Percentiles rank a stretch among this genome's conserved stretches.
phyloP scores from a whole-genome alignment of 2,888 invertebrate species.

The Drosophila recens region DNA sequence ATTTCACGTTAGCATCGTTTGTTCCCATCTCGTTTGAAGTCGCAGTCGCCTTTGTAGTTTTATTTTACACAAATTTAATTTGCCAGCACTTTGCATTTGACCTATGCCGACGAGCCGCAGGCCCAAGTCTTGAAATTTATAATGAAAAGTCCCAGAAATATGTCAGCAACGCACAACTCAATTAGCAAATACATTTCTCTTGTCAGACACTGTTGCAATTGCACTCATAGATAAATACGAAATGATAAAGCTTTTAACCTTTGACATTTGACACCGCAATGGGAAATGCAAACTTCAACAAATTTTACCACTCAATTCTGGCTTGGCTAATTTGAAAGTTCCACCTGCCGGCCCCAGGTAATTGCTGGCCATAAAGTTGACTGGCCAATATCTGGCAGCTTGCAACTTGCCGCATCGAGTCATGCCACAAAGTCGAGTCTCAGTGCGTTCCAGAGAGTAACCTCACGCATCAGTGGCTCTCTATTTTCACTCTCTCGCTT shows the following conservation, averaged over 20 bases:
- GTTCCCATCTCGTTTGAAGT: slow-evolving; percentile 63
- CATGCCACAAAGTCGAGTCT: slow-evolving; percentile 46
- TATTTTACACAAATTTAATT: slow-evolving; percentile 57
- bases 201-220: slow-evolving; percentile 16
- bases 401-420: background rate
- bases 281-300: slow-evolving; percentile 24
- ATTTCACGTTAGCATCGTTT: slow-evolving; percentile 55
- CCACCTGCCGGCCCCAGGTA: slow-evolving; percentile 16
- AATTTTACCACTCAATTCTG: slow-evolving; percentile 40
- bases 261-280: slow-evolving; percentile 35
- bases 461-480: slow-evolving; percentile 25
- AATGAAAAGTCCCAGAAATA: slow-evolving; percentile 21
- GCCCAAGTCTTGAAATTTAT: slow-evolving; percentile 18
- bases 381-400: slow-evolving; percentile 23
- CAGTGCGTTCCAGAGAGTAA: background rate
- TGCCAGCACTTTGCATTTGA: slow-evolving; percentile 49
- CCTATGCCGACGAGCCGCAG: slow-evolving; percentile 28
- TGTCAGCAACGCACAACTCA: slow-evolving; percentile 20
- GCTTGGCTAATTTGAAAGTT: slow-evolving; percentile 45
- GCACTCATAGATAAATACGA: slow-evolving; percentile 27
- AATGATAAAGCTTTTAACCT: slow-evolving; percentile 35
- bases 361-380: slow-evolving; percentile 31
- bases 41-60: slow-evolving; percentile 65
- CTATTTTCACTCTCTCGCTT: background rate
- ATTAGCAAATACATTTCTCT: slow-evolving; percentile 26